A percentile compares a stretch with the other conserved stretches of the same genome.
phyloP scores from a whole-genome alignment of 2,888 invertebrate genomes.

The Pheosia tremula region DNA sequence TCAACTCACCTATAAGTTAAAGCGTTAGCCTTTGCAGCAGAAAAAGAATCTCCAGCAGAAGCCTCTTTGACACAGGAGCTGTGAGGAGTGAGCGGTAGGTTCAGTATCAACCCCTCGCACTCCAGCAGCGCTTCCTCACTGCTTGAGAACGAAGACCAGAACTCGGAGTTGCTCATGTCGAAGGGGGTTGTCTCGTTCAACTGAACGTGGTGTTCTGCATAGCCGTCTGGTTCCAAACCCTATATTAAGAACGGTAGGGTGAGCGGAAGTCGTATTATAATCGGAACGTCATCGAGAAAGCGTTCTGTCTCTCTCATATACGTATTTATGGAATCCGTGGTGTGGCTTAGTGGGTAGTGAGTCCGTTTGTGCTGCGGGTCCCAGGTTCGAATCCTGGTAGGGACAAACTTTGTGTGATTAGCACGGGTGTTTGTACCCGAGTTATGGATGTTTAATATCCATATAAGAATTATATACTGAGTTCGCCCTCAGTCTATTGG shows the following conservation, averaged over 20 bases:
- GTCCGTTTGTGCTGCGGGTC: no score
- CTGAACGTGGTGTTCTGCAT: conserved; percentile 86
- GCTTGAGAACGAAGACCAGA: conserved; percentile 92
- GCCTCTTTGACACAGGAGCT: conserved; percentile 74
- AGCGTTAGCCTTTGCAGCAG: conserved; percentile 84
- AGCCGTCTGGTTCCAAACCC: conserved; percentile 86
- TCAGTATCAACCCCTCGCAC: conserved; percentile 89
- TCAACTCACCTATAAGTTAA: conserved; percentile 86
- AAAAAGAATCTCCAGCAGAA: conserved; percentile 69
- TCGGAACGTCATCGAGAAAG: no score
- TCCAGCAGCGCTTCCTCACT: conserved; percentile 90
- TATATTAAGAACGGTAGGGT: conserved; percentile 35
- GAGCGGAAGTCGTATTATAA: no score
- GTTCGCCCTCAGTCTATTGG: no score
- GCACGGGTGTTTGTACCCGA: no score
- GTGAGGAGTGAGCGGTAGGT: conserved; percentile 88
- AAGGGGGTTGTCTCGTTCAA: conserved; percentile 87
- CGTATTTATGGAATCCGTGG: no score
- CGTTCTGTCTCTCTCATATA: no score
- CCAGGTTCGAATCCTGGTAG: no score
- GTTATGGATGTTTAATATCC: no score
- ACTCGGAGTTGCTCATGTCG: conserved; percentile 91
- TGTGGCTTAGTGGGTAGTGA: no score
- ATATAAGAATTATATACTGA: no score
- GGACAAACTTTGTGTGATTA: no score